Percentiles rank a stretch among this genome's conserved stretches.
Evolutionary conservation across 2,113 vertebrate genomes (phyloP).

Genomic region (human): DNA sequence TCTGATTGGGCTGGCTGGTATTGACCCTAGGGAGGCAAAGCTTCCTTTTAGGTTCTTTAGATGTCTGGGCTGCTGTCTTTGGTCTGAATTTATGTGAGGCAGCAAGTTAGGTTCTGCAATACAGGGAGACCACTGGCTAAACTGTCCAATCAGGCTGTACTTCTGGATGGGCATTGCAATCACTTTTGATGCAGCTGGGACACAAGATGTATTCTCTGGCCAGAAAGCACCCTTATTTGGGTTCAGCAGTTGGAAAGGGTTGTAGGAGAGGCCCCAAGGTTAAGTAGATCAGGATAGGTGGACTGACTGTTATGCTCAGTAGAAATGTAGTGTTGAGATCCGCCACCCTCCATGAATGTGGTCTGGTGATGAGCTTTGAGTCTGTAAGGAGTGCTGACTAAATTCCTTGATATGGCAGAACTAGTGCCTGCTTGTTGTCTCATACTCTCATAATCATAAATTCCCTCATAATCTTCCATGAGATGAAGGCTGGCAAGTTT

Average conservation of each 20-base stretch:
- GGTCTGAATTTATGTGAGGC: neutral
- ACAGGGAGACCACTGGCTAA: neutral
- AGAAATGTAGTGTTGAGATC: neutral
- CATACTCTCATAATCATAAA: neutral
- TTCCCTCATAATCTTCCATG: neutral
- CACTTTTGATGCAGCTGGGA: neutral
- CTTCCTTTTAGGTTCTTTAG: neutral
- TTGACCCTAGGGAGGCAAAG: neutral
- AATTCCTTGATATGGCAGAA: neutral
- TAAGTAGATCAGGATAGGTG: neutral
- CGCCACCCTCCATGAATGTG: neutral
- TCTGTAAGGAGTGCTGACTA: neutral
- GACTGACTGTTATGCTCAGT: neutral
- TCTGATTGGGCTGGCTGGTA: neutral
- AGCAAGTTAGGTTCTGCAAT: neutral
- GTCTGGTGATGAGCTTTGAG: neutral
- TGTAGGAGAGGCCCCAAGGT: neutral
- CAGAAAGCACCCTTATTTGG: neutral
- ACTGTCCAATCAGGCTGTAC: neutral
- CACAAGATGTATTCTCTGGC: neutral
- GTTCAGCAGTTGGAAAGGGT: neutral
- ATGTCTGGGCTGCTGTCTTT: neutral
- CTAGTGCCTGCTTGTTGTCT: neutral
- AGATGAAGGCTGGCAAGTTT: neutral
- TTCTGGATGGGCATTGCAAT: neutral